A percentile compares a stretch with the other conserved stretches of the same genome.
Conservation (phyloP, 2,797 vertebrate genomes). For the Chelidonichthys spinosus region DNA sequence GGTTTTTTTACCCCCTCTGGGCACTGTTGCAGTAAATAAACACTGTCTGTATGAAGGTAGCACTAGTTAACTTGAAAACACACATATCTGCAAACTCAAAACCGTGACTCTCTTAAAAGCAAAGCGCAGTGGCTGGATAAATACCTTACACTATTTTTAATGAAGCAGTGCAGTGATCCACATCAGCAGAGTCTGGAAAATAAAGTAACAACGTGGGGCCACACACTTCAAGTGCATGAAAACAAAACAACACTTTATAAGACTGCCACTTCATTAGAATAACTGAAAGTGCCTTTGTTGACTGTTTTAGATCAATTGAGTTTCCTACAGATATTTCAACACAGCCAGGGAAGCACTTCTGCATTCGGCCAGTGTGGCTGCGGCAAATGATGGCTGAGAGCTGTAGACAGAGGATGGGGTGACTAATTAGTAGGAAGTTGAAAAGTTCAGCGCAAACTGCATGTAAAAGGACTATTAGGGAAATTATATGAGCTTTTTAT, state of each 20-base stretch:
- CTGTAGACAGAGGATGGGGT: slow-evolving; percentile 35
- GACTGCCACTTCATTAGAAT: slow-evolving; percentile 5
- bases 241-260: slow-evolving; percentile 24
- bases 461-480: slow-evolving; percentile 37
- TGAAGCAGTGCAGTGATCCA: slow-evolving; percentile 10
- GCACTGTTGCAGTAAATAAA: slow-evolving; percentile 33
- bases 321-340: slow-evolving; percentile 29
- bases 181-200: neutral
- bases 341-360: slow-evolving; percentile 17
- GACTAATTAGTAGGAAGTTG: slow-evolving; percentile 66
- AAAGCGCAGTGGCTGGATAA: neutral
- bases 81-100: neutral
- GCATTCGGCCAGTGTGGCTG: slow-evolving; percentile 2
- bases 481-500: slow-evolving; percentile 44
- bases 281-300: slow-evolving; percentile 31
- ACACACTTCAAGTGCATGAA: neutral
- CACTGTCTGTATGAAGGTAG: slow-evolving; percentile 5
- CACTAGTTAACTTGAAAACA: slow-evolving; percentile 10
- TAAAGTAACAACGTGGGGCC: neutral
- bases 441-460: slow-evolving; percentile 58
- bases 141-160: slow-evolving; percentile 3
- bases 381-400: slow-evolving; percentile 36
- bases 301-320: slow-evolving; percentile 18
- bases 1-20: slow-evolving; percentile 10
- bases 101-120: neutral